phyloP scores from a whole-genome alignment of 2,797 vertebrate genomes.

The Myripristis jacobus region DNA sequence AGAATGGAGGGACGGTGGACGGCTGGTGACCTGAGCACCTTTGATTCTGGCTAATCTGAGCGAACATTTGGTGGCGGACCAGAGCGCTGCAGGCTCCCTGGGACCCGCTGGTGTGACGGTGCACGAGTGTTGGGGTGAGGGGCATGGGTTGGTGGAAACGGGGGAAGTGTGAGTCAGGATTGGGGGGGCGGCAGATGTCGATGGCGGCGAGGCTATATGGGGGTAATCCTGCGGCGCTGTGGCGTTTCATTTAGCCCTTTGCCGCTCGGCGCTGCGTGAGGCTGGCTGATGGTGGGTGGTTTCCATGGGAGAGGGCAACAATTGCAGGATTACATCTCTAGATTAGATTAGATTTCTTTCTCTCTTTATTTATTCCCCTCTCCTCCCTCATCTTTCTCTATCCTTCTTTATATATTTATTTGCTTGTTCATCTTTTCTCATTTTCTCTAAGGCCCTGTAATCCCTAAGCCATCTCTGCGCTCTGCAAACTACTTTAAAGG shows the following conservation, averaged over 20 bases:
- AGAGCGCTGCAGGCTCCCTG: too few relatives aligned
- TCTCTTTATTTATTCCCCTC: conserved; percentile 55
- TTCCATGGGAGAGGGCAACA: conserved; percentile 71
- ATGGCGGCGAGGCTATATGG: conserved; percentile 2
- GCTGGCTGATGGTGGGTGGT: conserved; percentile 14
- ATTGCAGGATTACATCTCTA: conserved; percentile 87
- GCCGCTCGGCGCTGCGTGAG: conserved; percentile 30
- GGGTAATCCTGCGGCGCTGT: conserved; percentile 45
- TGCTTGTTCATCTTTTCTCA: conserved; percentile 69
- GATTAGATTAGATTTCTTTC: conserved; percentile 71
- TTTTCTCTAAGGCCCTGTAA: conserved; percentile 74
- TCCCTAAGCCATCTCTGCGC: conserved; percentile 63
- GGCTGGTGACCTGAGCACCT: background rate
- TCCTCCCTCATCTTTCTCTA: conserved; percentile 53
- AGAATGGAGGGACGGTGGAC: background rate
- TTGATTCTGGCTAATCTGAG: conserved; percentile 3
- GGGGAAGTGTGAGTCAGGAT: background rate
- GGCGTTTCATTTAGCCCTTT: conserved; percentile 47
- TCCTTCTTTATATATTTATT: conserved; percentile 58
- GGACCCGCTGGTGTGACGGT: too few relatives aligned
- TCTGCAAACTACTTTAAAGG: conserved; percentile 51
- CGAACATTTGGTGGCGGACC: too few relatives aligned
- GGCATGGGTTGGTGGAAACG: background rate
- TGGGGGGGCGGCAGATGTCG: conserved; percentile 30
- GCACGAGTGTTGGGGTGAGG: too few relatives aligned